Evolutionary conservation across 2,797 vertebrate genomes (phyloP), one percentile per base, ranked within the genome.

Genomic region (Brachyalestes nurse): DNA sequence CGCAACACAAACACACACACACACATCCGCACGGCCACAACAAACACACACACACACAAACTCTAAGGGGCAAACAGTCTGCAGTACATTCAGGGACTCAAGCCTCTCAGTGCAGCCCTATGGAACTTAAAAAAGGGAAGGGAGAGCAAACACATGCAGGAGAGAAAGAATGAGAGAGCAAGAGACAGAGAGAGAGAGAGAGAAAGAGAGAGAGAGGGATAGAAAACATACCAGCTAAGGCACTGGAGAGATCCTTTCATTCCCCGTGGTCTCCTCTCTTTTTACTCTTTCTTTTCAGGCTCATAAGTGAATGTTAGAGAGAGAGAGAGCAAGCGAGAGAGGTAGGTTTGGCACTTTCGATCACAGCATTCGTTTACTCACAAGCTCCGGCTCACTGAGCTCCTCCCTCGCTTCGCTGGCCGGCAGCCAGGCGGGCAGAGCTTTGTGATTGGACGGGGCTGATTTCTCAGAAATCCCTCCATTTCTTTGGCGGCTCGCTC

Each of bases 381-480:
- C 86, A 81, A 80, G 76, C 60, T 78, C 73, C 69, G 57, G 64
- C 45, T 76, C 61, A 7, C 80, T 84, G 86, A 87, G 82, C 61
- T 78, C 80, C 86, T 86, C 84, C 79, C 66, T 57, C 75, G 78
- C 57, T 64, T 14, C 84, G 89, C 90, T 85, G 80, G 85, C 84
- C 34, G 23, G 25, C 58, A 12, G 91, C 91, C 91, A 92, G 42
- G 0, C 6, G 25, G 64, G 81, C 21, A 23, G 16, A 2, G 88
- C 91, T 90, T 88, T 82, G 53, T 83, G 72, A 89, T 89, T 87
- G 86, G 87, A 84, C 80, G 71, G 85, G 80, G 82, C 71, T 88
- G 89, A 93, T 89, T 95, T 95, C 94, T 93, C 88, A 93, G 94
- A 95, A 95, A 93, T 90, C 89, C 88, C 90, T 90, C 85, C 89